Evolutionary conservation across 2,113 vertebrate species (phyloP).

Genomic region (Cricetomys ansorgei): DNA sequence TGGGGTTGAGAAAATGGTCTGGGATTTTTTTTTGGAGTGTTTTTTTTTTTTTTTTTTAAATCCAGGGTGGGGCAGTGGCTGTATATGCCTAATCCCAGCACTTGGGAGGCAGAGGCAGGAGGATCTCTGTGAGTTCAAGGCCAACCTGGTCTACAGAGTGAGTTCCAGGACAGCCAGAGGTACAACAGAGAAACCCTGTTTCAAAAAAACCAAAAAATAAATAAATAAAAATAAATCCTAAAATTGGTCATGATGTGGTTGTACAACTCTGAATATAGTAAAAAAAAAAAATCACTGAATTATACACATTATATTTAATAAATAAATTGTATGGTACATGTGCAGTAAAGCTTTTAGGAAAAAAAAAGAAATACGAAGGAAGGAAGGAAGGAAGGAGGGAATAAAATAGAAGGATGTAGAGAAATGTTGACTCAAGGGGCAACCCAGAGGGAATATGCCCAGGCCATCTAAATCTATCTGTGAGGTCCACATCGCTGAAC

Average conservation of each 20-base stretch:
- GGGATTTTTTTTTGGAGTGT: background rate
- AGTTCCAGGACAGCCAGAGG: too few relatives aligned
- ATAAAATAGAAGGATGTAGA: background rate
- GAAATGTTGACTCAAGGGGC: background rate
- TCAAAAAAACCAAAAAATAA: too few relatives aligned
- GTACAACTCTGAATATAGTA: background rate
- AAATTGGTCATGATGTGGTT: background rate
- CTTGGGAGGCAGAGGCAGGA: too few relatives aligned
- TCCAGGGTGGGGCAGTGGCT: too few relatives aligned
- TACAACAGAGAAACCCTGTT: too few relatives aligned
- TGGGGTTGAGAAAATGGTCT: background rate
- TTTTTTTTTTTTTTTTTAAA: too few relatives aligned
- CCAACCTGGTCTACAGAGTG: too few relatives aligned
- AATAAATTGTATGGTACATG: background rate
- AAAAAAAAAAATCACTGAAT: background rate
- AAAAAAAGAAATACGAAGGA: background rate
- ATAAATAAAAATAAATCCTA: too few relatives aligned
- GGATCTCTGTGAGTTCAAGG: too few relatives aligned
- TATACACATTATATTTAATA: background rate
- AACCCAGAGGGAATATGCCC: background rate
- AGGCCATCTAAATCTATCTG: background rate
- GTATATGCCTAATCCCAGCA: too few relatives aligned
- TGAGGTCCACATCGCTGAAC: background rate
- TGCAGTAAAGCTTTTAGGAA: background rate
- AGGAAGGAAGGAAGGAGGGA: background rate